Conservation (phyloP, 2,797 vertebrate genomes). For the Chelonia mydas region DNA sequence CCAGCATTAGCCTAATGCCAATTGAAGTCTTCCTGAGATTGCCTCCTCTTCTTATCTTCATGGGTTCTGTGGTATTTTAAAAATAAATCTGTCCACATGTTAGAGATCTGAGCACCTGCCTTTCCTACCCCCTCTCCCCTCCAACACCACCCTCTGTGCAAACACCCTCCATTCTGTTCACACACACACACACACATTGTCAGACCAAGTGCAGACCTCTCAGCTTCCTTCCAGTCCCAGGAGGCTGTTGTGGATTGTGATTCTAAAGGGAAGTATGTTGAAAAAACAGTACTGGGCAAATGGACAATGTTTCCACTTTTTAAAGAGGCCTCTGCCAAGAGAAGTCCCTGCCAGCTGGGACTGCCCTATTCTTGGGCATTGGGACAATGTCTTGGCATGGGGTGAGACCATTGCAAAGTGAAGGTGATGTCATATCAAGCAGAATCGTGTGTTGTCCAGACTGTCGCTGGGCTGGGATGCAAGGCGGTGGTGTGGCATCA, state of each 20-base stretch:
- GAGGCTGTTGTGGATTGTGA: conserved; percentile 53
- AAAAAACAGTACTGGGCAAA: conserved; percentile 43
- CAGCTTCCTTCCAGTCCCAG: conserved; percentile 68
- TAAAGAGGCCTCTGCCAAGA: background rate
- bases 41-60: conserved; percentile 62
- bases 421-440: background rate
- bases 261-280: conserved; percentile 50
- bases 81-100: conserved; percentile 45
- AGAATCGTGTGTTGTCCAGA: fast-evolving
- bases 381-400: conserved; percentile 6
- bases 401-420: conserved; percentile 53
- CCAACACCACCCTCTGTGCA: conserved; percentile 27
- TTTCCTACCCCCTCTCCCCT: conserved; percentile 67
- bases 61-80: conserved; percentile 55
- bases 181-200: conserved; percentile 59
- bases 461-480: fast-evolving
- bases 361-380: background rate
- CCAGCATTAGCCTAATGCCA: conserved; percentile 59
- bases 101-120: conserved; percentile 16
- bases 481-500: background rate
- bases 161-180: conserved; percentile 67
- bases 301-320: conserved; percentile 48
- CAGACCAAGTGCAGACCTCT: conserved; percentile 74
- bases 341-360: background rate
- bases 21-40: conserved; percentile 57